These are phyloP conservation scores for Numenius arquata DNA, from an alignment of 2,113 vertebrate species.

Conservation along the genomic window DNA sequence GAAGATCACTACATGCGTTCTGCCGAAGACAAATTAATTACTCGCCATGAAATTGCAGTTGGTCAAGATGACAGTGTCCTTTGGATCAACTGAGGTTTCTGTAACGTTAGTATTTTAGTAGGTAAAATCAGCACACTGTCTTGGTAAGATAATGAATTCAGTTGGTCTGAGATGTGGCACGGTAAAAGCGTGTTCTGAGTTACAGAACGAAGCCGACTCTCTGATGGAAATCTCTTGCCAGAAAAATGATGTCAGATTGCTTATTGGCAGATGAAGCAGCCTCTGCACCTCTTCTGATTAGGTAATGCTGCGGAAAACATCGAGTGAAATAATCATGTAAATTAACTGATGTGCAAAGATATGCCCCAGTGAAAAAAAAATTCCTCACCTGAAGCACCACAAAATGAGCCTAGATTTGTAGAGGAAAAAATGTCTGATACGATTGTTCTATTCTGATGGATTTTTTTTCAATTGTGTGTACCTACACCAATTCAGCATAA, in stretches of 20 bases:
- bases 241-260: neutral
- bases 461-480: neutral
- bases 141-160: neutral
- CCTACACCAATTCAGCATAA: neutral
- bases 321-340: neutral
- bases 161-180: rapidly evolving
- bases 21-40: neutral
- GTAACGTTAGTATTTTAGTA: neutral
- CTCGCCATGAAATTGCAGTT: neutral
- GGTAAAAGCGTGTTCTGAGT: neutral
- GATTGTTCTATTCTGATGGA: neutral
- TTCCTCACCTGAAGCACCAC: neutral
- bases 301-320: neutral
- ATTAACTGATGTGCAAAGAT: neutral
- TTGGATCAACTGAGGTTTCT: neutral
- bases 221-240: neutral
- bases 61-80: neutral
- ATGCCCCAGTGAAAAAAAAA: neutral
- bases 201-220: neutral
- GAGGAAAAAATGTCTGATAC: rapidly evolving
- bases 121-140: neutral
- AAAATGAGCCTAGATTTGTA: neutral
- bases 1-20: neutral
- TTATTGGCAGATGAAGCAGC: neutral
- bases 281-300: neutral